Base-by-base conservation (phyloP, 1,140 invertebrate species). In the Pygmarrhopalites habei region DNA sequence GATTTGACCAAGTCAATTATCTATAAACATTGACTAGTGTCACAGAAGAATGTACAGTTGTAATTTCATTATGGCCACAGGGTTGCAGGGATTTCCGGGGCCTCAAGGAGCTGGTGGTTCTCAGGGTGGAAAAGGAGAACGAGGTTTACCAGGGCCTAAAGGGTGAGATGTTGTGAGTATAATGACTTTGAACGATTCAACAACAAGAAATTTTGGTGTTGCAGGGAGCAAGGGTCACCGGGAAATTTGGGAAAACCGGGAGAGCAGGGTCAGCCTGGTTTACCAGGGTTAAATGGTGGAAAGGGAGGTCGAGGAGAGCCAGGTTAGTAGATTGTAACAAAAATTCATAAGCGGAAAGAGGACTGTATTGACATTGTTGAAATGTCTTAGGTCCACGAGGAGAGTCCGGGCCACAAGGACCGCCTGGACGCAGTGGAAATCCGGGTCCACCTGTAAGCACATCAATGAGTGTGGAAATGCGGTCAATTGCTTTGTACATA, bases 251-350 rank as follows among this genome's bases (percentile, higher is more conserved):
- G 72, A 59, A 73, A 71, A 68, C 74, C 78, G 25, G 84, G 85
- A 39, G 75, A 79, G 62, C 73, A 65, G 64, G 69, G 89, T 41
- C 72, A 82, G 15, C 80, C 81, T 30, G 89, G 89, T 19, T 72
- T 82, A 43, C 75, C 77, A 23, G 84, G 84, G 58, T 67, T 79
- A 29, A 73, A 79, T 19, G 90, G 90, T 52, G 77, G 84, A 15
- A 90, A 90, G 73, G 87, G 87, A 43, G 78, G 79, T 23, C 75
- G 87, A 69, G 90, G 90, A 46, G 86, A 89, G 74, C 73, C 82
- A 43, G 90, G n/a, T n/a, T n/a, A n/a, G n/a, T n/a, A n/a, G n/a
- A n/a, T n/a, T n/a, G n/a, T n/a, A n/a, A n/a, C n/a, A n/a, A n/a
- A n/a, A n/a, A n/a, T n/a, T n/a, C n/a, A n/a, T n/a, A n/a, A n/a